Evolutionary conservation across 2,797 vertebrate species (phyloP).

Genomic region (Tauraco hartlaubi): DNA sequence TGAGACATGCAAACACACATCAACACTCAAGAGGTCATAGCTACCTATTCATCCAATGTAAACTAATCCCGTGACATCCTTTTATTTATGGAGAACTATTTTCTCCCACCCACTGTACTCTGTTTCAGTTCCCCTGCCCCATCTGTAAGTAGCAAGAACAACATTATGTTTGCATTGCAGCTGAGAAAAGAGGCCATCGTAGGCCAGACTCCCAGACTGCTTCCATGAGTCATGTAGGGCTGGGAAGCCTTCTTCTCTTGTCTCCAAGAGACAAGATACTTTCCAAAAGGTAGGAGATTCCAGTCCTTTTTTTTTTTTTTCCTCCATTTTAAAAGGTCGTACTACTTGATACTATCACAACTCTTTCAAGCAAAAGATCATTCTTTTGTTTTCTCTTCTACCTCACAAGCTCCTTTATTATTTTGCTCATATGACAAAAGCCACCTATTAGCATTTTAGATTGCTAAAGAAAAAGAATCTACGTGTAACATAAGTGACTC

Average conservation of each 20-base stretch:
- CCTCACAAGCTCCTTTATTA: neutral
- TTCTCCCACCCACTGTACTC: neutral
- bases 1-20: neutral
- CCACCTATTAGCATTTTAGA: neutral
- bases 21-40: neutral
- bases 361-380: neutral
- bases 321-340: slow-evolving; percentile 6
- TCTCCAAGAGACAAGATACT: neutral
- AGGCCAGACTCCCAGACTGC: neutral
- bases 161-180: neutral
- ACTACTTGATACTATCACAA: neutral
- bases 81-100: neutral
- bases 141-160: neutral
- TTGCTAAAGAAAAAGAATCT: neutral
- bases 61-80: neutral
- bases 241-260: neutral
- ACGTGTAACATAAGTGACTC: neutral
- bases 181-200: neutral
- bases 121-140: neutral
- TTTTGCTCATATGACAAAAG: neutral
- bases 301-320: neutral
- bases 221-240: neutral
- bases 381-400: neutral
- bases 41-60: neutral
- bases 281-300: neutral